A percentile compares a stretch with the other conserved stretches of the same genome.
phyloP scores from a whole-genome alignment of 2,113 vertebrate genomes.

The Sebastes fasciatus region DNA sequence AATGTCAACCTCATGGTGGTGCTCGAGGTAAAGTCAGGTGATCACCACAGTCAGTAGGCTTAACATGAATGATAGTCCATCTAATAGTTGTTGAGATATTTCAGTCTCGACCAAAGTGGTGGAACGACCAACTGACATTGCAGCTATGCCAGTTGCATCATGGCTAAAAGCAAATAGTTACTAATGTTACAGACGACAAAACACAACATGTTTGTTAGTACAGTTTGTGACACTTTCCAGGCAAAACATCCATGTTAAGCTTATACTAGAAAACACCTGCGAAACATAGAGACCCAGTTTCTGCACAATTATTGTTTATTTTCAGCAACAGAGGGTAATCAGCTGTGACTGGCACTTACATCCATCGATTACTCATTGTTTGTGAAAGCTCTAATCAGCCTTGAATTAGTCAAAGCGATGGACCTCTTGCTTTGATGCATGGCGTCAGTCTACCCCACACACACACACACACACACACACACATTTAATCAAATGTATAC shows the following conservation, averaged over 20 bases:
- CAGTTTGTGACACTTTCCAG: too few relatives aligned
- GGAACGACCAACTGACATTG: neutral
- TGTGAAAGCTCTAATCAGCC: constrained; percentile 21
- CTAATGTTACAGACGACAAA: neutral
- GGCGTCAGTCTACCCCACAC: neutral
- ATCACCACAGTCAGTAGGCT: neutral
- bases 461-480: neutral
- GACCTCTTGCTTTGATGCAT: constrained; percentile 3
- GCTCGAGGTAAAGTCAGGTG: neutral
- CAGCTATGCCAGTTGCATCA: neutral
- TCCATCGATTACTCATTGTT: constrained; percentile 33
- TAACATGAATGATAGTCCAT: neutral
- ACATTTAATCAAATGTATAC: neutral
- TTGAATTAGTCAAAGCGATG: constrained; percentile 10
- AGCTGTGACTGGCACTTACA: constrained; percentile 8
- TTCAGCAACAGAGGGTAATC: neutral
- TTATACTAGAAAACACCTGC: neutral
- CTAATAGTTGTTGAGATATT: neutral
- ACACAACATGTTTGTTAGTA: too few relatives aligned
- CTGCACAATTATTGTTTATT: constrained; percentile 21
- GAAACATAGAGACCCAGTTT: neutral
- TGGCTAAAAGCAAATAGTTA: neutral
- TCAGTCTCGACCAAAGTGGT: neutral
- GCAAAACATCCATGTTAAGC: neutral
- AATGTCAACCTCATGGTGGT: neutral